A percentile compares a stretch with the other conserved stretches of the same genome.
Evolutionary conservation across 2,888 invertebrate species (phyloP).

Genomic region (Lamproptera curius): DNA sequence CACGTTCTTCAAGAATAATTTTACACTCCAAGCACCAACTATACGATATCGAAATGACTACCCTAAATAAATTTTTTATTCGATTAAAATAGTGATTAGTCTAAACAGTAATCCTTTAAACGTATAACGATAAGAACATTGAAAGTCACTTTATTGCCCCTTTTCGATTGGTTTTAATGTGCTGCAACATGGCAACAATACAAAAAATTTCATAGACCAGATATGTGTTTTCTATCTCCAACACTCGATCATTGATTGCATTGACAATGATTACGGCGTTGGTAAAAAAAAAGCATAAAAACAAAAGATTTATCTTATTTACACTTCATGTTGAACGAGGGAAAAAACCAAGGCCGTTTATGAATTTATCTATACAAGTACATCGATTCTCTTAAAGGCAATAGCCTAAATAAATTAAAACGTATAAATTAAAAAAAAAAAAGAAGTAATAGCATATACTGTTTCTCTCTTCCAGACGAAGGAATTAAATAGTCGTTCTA

Average conservation of each 20-base stretch:
- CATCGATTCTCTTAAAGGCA: slow-evolving; percentile 64
- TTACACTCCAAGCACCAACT: slow-evolving; percentile 55
- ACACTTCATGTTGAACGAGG: slow-evolving; percentile 63
- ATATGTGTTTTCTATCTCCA: slow-evolving; percentile 31
- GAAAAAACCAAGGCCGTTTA: slow-evolving; percentile 58
- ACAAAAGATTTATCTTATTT: slow-evolving; percentile 60
- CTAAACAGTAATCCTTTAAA: slow-evolving; percentile 53
- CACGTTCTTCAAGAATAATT: slow-evolving; percentile 29
- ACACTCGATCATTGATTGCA: slow-evolving; percentile 49
- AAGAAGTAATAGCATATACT: slow-evolving; percentile 49
- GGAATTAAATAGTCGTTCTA: slow-evolving; percentile 57
- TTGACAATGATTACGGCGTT: slow-evolving; percentile 53
- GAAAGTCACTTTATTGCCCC: slow-evolving; percentile 75
- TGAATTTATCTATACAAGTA: slow-evolving; percentile 70
- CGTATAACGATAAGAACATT: slow-evolving; percentile 62
- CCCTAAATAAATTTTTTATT: slow-evolving; percentile 55
- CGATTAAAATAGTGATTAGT: slow-evolving; percentile 46
- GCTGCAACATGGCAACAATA: slow-evolving; percentile 32
- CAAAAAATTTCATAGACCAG: slow-evolving; percentile 29
- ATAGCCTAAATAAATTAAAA: slow-evolving; percentile 66
- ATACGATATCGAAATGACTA: slow-evolving; percentile 46
- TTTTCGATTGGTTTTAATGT: slow-evolving; percentile 44
- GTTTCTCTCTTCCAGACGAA: slow-evolving; percentile 52
- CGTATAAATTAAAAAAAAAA: slow-evolving; percentile 45
- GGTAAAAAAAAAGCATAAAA: slow-evolving; percentile 41